Evolutionary conservation across 2,113 vertebrate species (phyloP).

Genomic region (Aspiorhynchus laticeps): DNA sequence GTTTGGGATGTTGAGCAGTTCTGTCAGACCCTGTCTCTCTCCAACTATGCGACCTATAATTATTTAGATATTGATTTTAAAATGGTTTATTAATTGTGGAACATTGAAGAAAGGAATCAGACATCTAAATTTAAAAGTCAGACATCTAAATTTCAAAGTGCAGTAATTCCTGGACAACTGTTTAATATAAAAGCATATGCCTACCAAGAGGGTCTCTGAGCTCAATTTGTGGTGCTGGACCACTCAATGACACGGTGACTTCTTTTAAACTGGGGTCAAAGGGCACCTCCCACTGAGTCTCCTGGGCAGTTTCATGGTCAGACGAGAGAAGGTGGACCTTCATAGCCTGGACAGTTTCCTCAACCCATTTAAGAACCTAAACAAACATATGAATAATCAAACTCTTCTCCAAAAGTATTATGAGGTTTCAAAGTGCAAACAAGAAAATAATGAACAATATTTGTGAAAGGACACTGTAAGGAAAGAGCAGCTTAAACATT

Average conservation of each 20-base stretch:
- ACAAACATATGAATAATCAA: background rate
- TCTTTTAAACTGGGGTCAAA: constrained; percentile 90
- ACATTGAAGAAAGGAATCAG: background rate
- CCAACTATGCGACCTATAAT: constrained; percentile 80
- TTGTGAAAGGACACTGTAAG: background rate
- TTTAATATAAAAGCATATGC: background rate
- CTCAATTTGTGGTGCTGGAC: constrained; percentile 83
- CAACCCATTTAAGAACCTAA: constrained; percentile 94
- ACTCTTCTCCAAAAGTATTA: background rate
- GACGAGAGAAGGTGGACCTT: constrained; percentile 91
- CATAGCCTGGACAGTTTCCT: constrained; percentile 88
- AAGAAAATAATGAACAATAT: background rate
- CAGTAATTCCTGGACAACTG: background rate
- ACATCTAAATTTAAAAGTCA: too few species aligned
- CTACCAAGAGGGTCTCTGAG: constrained; percentile 85
- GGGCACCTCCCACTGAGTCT: constrained; percentile 83
- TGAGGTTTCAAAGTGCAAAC: background rate
- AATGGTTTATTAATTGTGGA: background rate
- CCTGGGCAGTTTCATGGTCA: constrained; percentile 81
- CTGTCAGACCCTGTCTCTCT: constrained; percentile 81
- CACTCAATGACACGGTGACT: constrained; percentile 90
- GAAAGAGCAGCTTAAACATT: background rate
- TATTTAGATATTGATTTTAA: background rate
- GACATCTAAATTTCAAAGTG: background rate
- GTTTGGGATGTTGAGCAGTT: constrained; percentile 91